Evolutionary conservation across 2,888 invertebrate genomes (phyloP).

Genomic region (Arge pagana): DNA sequence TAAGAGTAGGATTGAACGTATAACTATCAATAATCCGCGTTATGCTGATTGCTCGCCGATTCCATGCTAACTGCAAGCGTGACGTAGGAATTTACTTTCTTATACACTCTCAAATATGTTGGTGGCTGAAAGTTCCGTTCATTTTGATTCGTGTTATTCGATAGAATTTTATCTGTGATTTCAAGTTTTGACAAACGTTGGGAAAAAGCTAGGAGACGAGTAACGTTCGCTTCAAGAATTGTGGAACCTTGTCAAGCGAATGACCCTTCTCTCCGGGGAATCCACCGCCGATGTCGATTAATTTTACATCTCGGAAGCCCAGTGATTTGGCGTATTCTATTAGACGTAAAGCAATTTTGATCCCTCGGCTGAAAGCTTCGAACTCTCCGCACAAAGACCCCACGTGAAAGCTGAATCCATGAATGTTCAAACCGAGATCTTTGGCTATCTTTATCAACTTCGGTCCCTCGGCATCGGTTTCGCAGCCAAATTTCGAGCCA

Average conservation of each 20-base stretch:
- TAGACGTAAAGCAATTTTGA: constrained; percentile 59
- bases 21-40: too few relatives aligned
- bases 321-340: constrained; percentile 59
- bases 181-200: too few relatives aligned
- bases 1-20: too few relatives aligned
- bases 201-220: too few relatives aligned
- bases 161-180: too few relatives aligned
- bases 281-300: constrained; percentile 67
- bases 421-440: constrained; percentile 42
- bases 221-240: too few relatives aligned
- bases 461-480: constrained; percentile 41
- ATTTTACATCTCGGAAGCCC: constrained; percentile 60
- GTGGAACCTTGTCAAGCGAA: constrained; percentile 57
- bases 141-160: too few relatives aligned
- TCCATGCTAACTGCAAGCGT: too few relatives aligned
- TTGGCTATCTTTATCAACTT: constrained; percentile 41
- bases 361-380: constrained; percentile 61
- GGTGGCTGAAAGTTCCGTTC: too few relatives aligned
- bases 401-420: constrained; percentile 53
- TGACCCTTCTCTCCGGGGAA: constrained; percentile 60
- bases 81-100: too few relatives aligned
- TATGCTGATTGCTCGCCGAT: too few relatives aligned
- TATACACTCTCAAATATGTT: too few relatives aligned
- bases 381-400: constrained; percentile 54
- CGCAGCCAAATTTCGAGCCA: constrained; percentile 50